Evolutionary conservation across 2,888 invertebrate genomes (phyloP).

Genomic region (Agonopterix heracliana): DNA sequence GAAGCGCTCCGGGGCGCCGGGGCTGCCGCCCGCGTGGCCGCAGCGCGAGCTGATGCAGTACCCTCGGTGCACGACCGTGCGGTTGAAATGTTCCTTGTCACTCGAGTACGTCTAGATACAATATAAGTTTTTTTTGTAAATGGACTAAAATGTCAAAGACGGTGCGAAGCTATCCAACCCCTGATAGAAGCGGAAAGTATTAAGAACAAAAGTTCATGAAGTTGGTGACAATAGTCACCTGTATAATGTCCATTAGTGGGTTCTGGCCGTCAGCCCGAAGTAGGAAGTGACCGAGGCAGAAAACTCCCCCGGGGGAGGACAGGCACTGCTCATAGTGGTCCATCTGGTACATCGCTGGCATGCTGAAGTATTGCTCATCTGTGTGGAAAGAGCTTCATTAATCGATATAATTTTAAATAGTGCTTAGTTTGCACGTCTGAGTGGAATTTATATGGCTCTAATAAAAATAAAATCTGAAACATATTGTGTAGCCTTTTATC

Average conservation of each 20-base stretch:
- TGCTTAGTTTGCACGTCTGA: too few species aligned
- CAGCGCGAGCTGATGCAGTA: slow-evolving; percentile 54
- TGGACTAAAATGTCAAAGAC: too few species aligned
- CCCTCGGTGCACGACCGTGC: slow-evolving; percentile 48
- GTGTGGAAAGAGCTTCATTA: slow-evolving; percentile 16
- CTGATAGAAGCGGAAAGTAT: not conserved
- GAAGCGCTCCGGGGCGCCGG: not conserved
- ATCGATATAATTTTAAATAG: not conserved
- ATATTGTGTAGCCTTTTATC: too few species aligned
- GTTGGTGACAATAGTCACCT: not conserved
- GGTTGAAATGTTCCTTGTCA: slow-evolving; percentile 41
- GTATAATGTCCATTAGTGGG: not conserved
- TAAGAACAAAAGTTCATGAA: not conserved
- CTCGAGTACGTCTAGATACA: slow-evolving; percentile 27
- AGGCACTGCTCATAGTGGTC: slow-evolving; percentile 51
- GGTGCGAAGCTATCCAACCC: not conserved
- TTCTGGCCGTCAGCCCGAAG: not conserved
- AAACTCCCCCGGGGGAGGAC: slow-evolving; percentile 34
- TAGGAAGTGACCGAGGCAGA: slow-evolving; percentile 38
- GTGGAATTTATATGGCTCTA: too few species aligned
- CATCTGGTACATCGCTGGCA: slow-evolving; percentile 52
- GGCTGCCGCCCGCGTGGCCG: slow-evolving; percentile 14
- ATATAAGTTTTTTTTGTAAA: not conserved
- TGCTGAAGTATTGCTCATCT: slow-evolving; percentile 40
- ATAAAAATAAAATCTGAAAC: too few species aligned